These are phyloP conservation scores for Cryptocephalus moraei DNA, from an alignment of 2,888 invertebrate species.

Conservation along the genomic window DNA sequence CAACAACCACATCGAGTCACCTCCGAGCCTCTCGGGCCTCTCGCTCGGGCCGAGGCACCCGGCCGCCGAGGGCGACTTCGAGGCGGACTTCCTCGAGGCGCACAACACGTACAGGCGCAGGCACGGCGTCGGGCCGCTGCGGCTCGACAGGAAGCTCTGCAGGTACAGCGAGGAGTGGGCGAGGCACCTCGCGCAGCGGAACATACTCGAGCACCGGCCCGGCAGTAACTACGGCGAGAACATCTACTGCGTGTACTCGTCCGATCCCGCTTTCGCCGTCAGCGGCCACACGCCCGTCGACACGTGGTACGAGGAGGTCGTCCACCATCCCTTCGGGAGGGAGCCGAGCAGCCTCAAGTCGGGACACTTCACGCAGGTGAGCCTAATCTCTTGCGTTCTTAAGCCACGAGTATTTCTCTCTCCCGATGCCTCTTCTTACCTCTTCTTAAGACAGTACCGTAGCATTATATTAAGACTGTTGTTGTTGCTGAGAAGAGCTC, in stretches of 20 bases:
- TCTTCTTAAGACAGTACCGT: no score
- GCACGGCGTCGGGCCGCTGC: conserved; percentile 60
- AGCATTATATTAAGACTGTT: no score
- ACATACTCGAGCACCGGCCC: conserved; percentile 61
- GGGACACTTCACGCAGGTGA: conserved; percentile 58
- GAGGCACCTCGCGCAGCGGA: conserved; percentile 52
- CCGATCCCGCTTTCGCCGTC: conserved; percentile 55
- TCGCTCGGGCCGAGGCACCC: conserved; percentile 22
- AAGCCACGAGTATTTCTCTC: no score
- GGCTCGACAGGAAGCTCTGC: conserved; percentile 53
- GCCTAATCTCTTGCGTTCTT: no score
- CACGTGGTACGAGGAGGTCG: conserved; percentile 65
- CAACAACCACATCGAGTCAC: conserved; percentile 32
- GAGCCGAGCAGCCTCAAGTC: conserved; percentile 51
- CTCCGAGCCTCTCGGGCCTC: conserved; percentile 26
- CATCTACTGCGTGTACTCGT: conserved; percentile 66
- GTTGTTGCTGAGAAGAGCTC: no score
- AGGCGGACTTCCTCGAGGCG: conserved; percentile 59
- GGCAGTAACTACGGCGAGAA: conserved; percentile 77
- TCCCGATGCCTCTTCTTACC: no score
- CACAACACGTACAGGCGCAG: conserved; percentile 62
- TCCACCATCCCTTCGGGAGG: conserved; percentile 50
- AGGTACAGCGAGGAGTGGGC: conserved; percentile 66
- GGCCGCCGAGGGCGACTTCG: conserved; percentile 42
- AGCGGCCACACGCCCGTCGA: conserved; percentile 64